These are phyloP conservation scores for Platalea minor DNA, from an alignment of 2,797 vertebrate species.

Conservation along the genomic window DNA sequence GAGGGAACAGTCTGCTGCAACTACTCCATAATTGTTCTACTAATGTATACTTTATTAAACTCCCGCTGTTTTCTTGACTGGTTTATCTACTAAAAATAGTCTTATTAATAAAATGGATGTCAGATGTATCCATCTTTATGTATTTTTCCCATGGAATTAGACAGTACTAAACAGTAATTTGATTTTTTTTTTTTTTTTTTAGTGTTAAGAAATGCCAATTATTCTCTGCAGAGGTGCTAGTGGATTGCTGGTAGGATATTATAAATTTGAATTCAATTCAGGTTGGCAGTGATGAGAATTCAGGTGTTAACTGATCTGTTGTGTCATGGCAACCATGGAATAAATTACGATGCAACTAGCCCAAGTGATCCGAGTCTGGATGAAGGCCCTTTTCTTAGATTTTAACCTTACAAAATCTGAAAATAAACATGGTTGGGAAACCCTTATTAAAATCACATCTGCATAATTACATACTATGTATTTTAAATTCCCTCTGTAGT, in stretches of 20 bases:
- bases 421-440: background rate
- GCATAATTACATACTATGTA: background rate
- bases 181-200: background rate
- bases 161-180: background rate
- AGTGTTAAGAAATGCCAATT: background rate
- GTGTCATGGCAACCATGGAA: background rate
- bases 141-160: background rate
- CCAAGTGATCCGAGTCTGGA: background rate
- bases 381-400: background rate
- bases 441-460: background rate
- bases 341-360: background rate
- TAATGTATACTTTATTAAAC: constrained; percentile 56
- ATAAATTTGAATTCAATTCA: background rate
- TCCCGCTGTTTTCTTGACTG: constrained; percentile 46
- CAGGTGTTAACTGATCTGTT: background rate
- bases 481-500: background rate
- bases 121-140: background rate
- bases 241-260: background rate
- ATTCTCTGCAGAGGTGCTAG: background rate
- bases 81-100: constrained; percentile 55
- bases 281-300: background rate
- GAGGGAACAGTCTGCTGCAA: constrained; percentile 21
- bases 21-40: constrained; percentile 23
- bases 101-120: constrained; percentile 50
- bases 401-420: background rate